Evolutionary conservation across 1,140 invertebrate genomes (phyloP).

Genomic region (Leptoteleia sp.): DNA sequence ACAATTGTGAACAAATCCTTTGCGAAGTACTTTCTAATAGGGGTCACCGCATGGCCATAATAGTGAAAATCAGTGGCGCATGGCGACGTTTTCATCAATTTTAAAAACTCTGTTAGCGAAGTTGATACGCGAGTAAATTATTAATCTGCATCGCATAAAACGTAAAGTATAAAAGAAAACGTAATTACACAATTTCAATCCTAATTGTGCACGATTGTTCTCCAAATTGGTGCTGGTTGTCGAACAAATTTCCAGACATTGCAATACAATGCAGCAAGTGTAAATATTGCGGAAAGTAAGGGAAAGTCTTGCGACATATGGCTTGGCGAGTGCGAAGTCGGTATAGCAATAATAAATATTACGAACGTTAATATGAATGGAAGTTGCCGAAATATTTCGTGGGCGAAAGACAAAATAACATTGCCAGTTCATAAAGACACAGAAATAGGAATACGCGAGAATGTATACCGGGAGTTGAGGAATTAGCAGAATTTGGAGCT

Average conservation of each 20-base stretch:
- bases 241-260: too few relatives aligned
- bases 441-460: constrained; percentile 27
- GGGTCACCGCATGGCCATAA: constrained; percentile 48
- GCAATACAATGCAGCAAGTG: too few relatives aligned
- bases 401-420: constrained; percentile 24
- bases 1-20: constrained; percentile 47
- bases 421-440: constrained; percentile 34
- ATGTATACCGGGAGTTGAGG: constrained; percentile 26
- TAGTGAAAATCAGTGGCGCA: constrained; percentile 47
- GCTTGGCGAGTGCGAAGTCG: background rate
- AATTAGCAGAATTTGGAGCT: constrained; percentile 52
- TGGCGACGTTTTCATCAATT: constrained; percentile 55
- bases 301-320: background rate
- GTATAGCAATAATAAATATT: background rate
- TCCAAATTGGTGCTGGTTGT: too few relatives aligned
- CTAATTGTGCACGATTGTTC: background rate
- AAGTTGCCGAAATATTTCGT: constrained; percentile 28
- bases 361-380: constrained; percentile 12
- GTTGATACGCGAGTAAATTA: too few relatives aligned
- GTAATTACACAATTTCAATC: background rate
- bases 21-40: constrained; percentile 47
- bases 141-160: too few relatives aligned
- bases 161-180: background rate
- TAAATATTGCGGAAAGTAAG: background rate
- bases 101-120: constrained; percentile 44